phyloP scores from a whole-genome alignment of 2,888 invertebrate species.

The Chloroclysta siterata region DNA sequence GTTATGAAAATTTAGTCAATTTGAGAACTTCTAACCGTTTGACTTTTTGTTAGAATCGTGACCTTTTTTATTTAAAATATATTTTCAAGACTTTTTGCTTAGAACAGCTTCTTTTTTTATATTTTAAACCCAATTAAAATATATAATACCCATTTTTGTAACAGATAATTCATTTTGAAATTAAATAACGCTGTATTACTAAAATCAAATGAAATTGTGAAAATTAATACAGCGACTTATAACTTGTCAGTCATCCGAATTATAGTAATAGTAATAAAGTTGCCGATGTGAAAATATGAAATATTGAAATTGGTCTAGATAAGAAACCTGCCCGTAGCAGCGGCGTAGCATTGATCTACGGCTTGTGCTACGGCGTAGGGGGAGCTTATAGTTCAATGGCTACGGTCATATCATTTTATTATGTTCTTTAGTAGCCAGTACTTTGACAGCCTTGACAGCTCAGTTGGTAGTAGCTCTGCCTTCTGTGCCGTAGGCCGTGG shows the following conservation, averaged over 20 bases:
- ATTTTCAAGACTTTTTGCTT: too few relatives aligned
- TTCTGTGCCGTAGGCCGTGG: too few relatives aligned
- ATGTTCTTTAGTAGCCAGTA: background rate
- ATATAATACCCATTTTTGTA: too few relatives aligned
- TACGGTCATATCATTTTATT: background rate
- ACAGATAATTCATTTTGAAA: too few relatives aligned
- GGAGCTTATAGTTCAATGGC: constrained; percentile 1
- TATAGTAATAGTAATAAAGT: background rate
- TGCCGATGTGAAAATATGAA: background rate
- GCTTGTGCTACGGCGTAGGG: constrained; percentile 8
- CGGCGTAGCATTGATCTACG: constrained; percentile 8
- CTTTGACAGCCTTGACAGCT: too few relatives aligned
- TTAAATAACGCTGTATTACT: too few relatives aligned
- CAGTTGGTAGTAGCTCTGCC: too few relatives aligned
- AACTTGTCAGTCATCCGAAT: background rate
- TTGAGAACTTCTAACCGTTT: background rate
- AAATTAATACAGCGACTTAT: background rate
- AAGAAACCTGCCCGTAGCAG: constrained; percentile 2
- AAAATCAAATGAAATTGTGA: background rate
- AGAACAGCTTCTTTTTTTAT: too few relatives aligned
- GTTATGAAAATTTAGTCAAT: constrained; percentile 26
- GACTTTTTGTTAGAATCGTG: too few relatives aligned
- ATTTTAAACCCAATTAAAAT: too few relatives aligned
- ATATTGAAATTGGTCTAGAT: constrained; percentile 1
- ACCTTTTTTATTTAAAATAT: too few relatives aligned